Conservation (phyloP, 2,888 invertebrate species). For the Cryptus armator region DNA sequence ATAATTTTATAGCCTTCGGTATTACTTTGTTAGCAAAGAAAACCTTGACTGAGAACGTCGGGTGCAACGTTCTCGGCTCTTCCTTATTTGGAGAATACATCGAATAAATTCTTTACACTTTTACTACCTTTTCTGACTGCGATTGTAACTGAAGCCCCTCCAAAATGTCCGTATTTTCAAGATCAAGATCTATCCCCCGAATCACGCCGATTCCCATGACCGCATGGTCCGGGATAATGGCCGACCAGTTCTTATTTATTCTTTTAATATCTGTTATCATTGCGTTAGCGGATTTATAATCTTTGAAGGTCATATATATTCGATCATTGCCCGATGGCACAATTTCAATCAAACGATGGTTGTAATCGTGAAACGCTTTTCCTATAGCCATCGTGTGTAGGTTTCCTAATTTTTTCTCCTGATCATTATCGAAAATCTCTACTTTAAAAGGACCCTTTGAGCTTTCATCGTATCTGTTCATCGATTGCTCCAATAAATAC, state of each 20-base stretch:
- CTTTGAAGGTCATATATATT: too few species aligned
- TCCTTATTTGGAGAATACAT: constrained; percentile 11
- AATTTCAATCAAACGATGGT: background rate
- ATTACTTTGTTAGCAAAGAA: too few species aligned
- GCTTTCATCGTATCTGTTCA: background rate
- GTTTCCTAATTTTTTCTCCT: background rate
- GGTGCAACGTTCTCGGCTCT: background rate
- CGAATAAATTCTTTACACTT: background rate
- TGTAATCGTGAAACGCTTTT: background rate
- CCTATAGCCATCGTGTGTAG: background rate
- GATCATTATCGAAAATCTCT: constrained; percentile 4
- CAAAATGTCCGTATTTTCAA: background rate
- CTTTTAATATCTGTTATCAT: background rate
- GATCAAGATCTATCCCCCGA: background rate
- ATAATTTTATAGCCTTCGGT: background rate
- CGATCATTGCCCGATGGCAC: background rate
- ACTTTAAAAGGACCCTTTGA: background rate
- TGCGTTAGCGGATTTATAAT: background rate
- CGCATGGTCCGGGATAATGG: constrained; percentile 19
- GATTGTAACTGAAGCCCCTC: background rate
- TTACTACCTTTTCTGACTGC: background rate
- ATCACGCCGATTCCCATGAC: constrained; percentile 12
- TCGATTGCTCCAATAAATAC: background rate
- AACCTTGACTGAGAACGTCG: background rate
- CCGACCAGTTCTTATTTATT: background rate